Base-by-base conservation (phyloP, 2,888 invertebrate species). In the Cephonodes hylas region DNA sequence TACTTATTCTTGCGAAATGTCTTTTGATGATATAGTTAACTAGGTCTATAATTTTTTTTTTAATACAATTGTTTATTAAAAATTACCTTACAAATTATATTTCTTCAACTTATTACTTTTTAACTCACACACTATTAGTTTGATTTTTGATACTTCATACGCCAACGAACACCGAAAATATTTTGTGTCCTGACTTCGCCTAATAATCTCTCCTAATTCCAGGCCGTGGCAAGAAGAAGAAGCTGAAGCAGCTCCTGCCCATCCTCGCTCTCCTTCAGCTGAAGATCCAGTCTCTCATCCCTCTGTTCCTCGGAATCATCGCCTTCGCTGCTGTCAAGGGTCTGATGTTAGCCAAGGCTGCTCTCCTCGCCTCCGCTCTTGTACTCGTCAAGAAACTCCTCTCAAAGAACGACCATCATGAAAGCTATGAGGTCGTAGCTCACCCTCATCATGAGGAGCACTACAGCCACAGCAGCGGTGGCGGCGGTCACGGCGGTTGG, bases 321-420 rank as follows among this genome's bases (percentile, higher is more conserved):
- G 97, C 96, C 61, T 93, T 97, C 67, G 93, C 97, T 53, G 96
- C 97, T 45, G 94, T 97, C 93, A 97, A 97, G 93, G 97, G 97
- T 66, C 93, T 97, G 71, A 89, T 97, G 78, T 93, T 97, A 72
- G 96, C 96, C 75, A 97, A 97, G 93, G 94, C 97, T 66, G 97
- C 97, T 3, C 93, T 97, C 22, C 92, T 96, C 61, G 94, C 97
- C 67, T 95, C 96, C 59, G 95, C 94, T 64, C 93, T 97, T 65
- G 94, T 97, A 64, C 88, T 92, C 1, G 81, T 93, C 66, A 93
- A 93, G 88, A 97, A 97, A 79, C 93, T 97, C 3, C 87, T 96
- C 56, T 93, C 94, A 57, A 96, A 96, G 82, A 93, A 94, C 64
- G 94, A 93, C 8, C 85, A 93, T 64, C 93, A 94, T 64, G 95